phyloP scores from a whole-genome alignment of 1,140 invertebrate species.

The Lineus longissimus region DNA sequence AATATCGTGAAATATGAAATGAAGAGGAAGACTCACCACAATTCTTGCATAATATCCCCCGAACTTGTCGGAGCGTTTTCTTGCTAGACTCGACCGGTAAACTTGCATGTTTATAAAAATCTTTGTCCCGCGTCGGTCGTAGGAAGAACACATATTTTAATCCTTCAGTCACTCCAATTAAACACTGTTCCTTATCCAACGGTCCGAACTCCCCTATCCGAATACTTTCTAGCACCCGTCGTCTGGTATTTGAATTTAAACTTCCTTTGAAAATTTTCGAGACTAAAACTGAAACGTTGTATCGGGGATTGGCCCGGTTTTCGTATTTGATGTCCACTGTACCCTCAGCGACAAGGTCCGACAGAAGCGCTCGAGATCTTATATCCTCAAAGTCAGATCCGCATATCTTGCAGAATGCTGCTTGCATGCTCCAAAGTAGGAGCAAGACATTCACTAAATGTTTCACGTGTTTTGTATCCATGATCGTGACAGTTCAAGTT shows the following conservation, averaged over 20 bases:
- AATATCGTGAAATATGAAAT: no score
- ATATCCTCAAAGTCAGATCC: constrained; percentile 1
- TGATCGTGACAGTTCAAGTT: no score
- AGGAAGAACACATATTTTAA: constrained; percentile 4
- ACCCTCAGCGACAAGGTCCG: neutral
- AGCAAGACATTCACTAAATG: no score
- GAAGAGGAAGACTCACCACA: no score
- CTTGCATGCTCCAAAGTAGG: no score
- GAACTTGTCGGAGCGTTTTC: constrained; percentile 2
- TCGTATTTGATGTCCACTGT: constrained; percentile 1
- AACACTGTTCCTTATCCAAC: neutral
- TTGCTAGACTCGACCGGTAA: constrained; percentile 3
- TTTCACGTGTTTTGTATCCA: no score
- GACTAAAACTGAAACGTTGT: neutral
- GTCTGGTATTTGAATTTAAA: neutral
- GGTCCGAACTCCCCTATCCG: neutral
- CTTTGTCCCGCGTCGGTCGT: neutral
- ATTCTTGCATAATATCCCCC: neutral
- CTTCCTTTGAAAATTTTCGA: neutral
- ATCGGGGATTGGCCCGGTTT: neutral
- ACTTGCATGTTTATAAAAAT: constrained; percentile 5
- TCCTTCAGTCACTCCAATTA: neutral
- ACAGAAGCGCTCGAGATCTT: neutral
- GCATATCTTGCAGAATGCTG: constrained; percentile 1
- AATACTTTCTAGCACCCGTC: neutral